phyloP scores from a whole-genome alignment of 2,797 vertebrate species.

The Melanotaenia boesemani region DNA sequence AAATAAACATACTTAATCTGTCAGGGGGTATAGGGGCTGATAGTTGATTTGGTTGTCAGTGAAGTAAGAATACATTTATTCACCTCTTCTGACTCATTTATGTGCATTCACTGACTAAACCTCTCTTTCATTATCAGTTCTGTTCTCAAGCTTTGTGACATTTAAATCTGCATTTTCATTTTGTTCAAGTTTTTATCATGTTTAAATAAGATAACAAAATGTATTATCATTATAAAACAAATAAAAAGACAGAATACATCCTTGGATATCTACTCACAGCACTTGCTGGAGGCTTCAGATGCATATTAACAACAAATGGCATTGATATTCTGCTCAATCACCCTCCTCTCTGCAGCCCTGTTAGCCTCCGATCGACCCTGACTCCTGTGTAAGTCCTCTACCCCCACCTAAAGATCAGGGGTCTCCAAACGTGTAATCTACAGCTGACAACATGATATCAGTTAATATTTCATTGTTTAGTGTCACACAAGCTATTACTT shows the following conservation, averaged over 20 bases:
- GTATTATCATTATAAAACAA: constrained; percentile 16
- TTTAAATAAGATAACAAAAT: constrained; percentile 20
- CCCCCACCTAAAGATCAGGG: constrained; percentile 56
- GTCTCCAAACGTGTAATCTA: constrained; percentile 68
- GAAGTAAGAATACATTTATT: constrained; percentile 39
- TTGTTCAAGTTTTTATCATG: constrained; percentile 1
- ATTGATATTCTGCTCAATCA: constrained; percentile 72
- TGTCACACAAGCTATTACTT: constrained; percentile 37
- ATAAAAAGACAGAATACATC: constrained; percentile 20
- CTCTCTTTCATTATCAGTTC: constrained; percentile 45
- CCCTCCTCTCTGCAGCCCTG: constrained; percentile 48
- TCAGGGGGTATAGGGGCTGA: neutral
- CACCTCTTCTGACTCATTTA: constrained; percentile 41
- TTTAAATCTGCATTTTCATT: constrained; percentile 37
- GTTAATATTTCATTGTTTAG: constrained; percentile 38
- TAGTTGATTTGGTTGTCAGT: constrained; percentile 10
- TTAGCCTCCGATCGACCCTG: constrained; percentile 57
- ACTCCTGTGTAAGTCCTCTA: constrained; percentile 37
- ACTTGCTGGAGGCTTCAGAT: constrained; percentile 40
- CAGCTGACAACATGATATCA: constrained; percentile 58
- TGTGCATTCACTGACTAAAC: constrained; percentile 45
- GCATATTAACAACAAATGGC: constrained; percentile 56
- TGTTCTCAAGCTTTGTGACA: constrained; percentile 44
- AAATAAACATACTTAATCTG: constrained; percentile 50
- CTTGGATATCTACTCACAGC: constrained; percentile 42